Percentiles rank a stretch among this genome's conserved stretches.
Evolutionary conservation across 2,113 vertebrate species (phyloP).

Genomic region (Brevimyrus niger): DNA sequence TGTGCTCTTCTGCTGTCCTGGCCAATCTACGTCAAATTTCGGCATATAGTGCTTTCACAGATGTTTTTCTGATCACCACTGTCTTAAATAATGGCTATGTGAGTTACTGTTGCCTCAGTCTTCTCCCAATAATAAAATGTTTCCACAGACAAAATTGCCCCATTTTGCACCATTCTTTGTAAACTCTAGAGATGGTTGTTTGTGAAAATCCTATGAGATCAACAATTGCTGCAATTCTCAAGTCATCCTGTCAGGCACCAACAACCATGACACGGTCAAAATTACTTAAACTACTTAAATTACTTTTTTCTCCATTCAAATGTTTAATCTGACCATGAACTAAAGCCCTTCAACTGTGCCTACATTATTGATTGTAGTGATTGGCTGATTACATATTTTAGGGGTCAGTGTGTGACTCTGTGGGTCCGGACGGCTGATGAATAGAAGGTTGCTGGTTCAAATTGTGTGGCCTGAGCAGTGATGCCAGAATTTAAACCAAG

Average conservation of each 20-base stretch:
- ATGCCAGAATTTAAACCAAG: no score
- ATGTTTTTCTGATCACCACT: background rate
- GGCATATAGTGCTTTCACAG: background rate
- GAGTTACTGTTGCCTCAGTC: background rate
- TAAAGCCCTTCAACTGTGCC: no score
- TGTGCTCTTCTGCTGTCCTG: background rate
- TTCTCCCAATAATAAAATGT: background rate
- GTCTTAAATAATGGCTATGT: background rate
- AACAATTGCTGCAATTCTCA: background rate
- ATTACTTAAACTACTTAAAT: background rate
- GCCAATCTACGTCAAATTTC: background rate
- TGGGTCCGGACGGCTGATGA: no score
- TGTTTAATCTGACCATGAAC: background rate
- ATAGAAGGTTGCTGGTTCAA: no score
- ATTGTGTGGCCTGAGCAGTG: no score
- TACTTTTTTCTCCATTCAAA: background rate
- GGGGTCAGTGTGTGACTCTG: no score
- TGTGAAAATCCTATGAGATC: background rate
- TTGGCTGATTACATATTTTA: no score
- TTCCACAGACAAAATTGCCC: background rate
- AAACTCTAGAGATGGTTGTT: background rate
- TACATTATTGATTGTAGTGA: background rate
- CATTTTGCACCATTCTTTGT: background rate
- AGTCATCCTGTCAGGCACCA: background rate
- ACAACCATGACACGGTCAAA: background rate